Evolutionary conservation across 2,888 invertebrate species (phyloP), one percentile per base, ranked within the genome.

Genomic region (Drosophila nigricruria): DNA sequence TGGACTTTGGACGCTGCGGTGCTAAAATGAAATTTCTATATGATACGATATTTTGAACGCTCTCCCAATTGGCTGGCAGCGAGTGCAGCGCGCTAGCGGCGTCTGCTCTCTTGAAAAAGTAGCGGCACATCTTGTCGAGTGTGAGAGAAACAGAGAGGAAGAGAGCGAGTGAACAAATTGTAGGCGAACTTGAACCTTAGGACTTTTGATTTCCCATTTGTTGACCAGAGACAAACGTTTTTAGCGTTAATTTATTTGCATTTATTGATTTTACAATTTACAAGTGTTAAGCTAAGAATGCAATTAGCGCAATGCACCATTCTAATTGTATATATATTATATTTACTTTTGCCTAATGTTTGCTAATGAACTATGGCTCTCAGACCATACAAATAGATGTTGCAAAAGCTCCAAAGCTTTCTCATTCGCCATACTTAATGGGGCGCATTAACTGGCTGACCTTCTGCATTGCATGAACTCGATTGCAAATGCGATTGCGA

Each of bases 11-110:
- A 79, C 85, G 56, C 76, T 58, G 42, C 60, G 66, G 49, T 78
- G 77, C 70, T 72, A 66, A 73, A 79, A 83, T 83, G 78, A 84
- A 87, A 87, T 84, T 82, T 88, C 85, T 82, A 87, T 82, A 72
- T 73, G 68, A 64, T 75, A 66, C 64, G 81, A 82, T 82, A 80
- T 77, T 79, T 77, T 52, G 49, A 69, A 47, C 73, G 66, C 77
- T 77, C 77, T 77, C 78, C 65, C 66, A 70, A 70, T 66, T 65
- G 25, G 70, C 65, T 73, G 27, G 65, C 65, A 49, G 42, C 30
- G 54, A 56, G 52, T 76, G 77, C 77, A 56, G 56, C 70, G 70
- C 65, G 14, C 8, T 20, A 77, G 23, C 53, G 52, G 38, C 47
- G 30, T 30, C 42, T n/a, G 49, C 43, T 53, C 71, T 65, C 61